Conservation (phyloP, 2,888 invertebrate genomes). For the Apotomis turbidana region DNA sequence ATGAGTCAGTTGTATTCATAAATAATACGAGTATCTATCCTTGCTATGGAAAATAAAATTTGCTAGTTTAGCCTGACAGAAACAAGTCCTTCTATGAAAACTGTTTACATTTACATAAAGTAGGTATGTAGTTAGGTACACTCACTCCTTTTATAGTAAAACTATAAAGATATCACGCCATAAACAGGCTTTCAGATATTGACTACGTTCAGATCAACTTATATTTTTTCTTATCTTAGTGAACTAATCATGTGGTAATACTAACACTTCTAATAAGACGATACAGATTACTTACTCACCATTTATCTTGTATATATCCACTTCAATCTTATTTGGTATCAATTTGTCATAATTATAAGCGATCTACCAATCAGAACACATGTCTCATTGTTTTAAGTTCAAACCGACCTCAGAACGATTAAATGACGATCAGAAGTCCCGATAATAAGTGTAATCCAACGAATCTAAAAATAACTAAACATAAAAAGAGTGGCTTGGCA, state of each 20-base stretch:
- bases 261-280: not conserved
- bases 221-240: slow-evolving; percentile 12
- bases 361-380: slow-evolving; percentile 10
- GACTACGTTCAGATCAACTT: slow-evolving; percentile 8
- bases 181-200: slow-evolving; percentile 2
- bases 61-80: not conserved
- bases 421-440: slow-evolving; percentile 25
- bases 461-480: slow-evolving; percentile 42
- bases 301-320: slow-evolving; percentile 15
- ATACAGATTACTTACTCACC: not conserved
- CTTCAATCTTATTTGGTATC: not conserved
- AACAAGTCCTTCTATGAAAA: slow-evolving; percentile 4
- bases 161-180: slow-evolving; percentile 21
- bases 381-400: slow-evolving; percentile 11
- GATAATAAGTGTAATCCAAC: slow-evolving; percentile 26
- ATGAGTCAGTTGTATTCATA: not conserved
- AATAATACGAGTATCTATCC: too few species aligned
- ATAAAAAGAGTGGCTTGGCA: slow-evolving; percentile 57
- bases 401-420: slow-evolving; percentile 3
- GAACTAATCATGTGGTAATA: not conserved
- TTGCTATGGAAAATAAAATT: not conserved
- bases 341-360: not conserved
- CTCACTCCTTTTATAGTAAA: slow-evolving; percentile 28
- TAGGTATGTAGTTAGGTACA: not conserved
- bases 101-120: slow-evolving; percentile 25